These are phyloP conservation scores for Micronisus gabar DNA, from an alignment of 2,113 vertebrate species.

Conservation along the genomic window DNA sequence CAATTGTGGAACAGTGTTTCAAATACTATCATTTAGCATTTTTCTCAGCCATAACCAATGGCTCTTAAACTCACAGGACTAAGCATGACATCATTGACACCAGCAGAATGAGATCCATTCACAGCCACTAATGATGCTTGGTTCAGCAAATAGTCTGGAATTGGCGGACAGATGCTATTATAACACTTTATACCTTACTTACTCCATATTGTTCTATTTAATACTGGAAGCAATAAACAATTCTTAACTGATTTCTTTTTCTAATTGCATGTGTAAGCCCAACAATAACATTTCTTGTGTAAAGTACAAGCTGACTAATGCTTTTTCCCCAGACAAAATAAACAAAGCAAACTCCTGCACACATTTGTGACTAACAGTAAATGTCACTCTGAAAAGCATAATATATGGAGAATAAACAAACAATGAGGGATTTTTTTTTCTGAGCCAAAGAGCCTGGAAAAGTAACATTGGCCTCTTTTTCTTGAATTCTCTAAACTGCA, in stretches of 20 bases:
- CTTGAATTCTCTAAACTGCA: background rate
- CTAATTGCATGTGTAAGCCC: background rate
- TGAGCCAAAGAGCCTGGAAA: background rate
- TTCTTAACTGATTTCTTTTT: background rate
- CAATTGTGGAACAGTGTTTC: background rate
- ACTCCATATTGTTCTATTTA: background rate
- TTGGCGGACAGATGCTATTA: background rate
- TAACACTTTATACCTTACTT: background rate
- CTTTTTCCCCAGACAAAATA: background rate
- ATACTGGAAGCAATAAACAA: background rate
- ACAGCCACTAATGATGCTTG: background rate
- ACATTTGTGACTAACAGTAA: accelerated
- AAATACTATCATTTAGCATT: background rate
- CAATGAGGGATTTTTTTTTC: background rate
- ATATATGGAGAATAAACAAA: background rate
- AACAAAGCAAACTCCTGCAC: background rate
- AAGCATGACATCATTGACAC: background rate
- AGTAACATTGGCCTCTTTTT: background rate
- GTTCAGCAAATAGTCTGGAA: background rate
- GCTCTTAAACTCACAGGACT: background rate
- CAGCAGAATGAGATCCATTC: background rate
- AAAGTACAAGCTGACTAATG: background rate
- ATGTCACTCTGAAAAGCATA: background rate
- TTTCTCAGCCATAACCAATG: background rate
- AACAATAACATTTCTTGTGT: background rate